A percentile compares a stretch with the other conserved stretches of the same genome.
These are phyloP conservation scores for Apotomis betuletana DNA, from an alignment of 2,888 invertebrate species.

Conservation along the genomic window DNA sequence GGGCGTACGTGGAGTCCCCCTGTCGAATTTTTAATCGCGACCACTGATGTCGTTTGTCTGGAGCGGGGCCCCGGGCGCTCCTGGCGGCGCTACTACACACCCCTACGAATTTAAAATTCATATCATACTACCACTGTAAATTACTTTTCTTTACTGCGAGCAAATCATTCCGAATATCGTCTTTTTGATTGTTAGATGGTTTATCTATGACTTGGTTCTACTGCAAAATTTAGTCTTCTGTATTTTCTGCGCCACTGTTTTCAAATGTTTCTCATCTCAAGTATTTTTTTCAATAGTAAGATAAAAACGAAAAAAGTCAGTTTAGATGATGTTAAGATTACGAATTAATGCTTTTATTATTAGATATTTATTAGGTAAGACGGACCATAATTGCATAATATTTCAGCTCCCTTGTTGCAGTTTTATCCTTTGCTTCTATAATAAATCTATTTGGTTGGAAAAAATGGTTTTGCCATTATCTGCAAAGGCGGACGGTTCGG, in stretches of 20 bases:
- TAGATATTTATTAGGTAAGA: background rate
- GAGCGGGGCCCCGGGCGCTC: slow-evolving; percentile 41
- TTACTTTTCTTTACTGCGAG: slow-evolving; percentile 55
- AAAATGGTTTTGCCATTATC: slow-evolving; percentile 69
- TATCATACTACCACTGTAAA: slow-evolving; percentile 57
- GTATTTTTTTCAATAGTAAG: too few relatives aligned
- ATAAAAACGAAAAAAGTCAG: too few relatives aligned
- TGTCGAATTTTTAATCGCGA: slow-evolving; percentile 67
- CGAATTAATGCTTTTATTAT: too few relatives aligned
- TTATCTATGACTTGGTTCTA: background rate
- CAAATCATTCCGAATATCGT: slow-evolving; percentile 31
- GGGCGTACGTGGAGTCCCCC: slow-evolving; percentile 49
- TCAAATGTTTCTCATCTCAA: background rate
- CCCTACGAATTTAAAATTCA: slow-evolving; percentile 64
- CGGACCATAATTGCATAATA: background rate
- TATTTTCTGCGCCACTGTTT: background rate
- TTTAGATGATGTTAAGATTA: too few relatives aligned
- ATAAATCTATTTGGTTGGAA: slow-evolving; percentile 65
- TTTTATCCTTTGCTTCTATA: slow-evolving; percentile 51
- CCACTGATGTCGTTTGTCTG: slow-evolving; percentile 59
- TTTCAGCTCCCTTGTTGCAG: background rate
- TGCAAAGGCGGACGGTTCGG: slow-evolving; percentile 57
- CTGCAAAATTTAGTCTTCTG: background rate
- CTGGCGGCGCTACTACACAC: slow-evolving; percentile 46
- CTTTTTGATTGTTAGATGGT: slow-evolving; percentile 6